A percentile compares a stretch with the other conserved stretches of the same genome.
phyloP scores from a whole-genome alignment of 2,797 vertebrate genomes.

The Cynopterus sphinx region DNA sequence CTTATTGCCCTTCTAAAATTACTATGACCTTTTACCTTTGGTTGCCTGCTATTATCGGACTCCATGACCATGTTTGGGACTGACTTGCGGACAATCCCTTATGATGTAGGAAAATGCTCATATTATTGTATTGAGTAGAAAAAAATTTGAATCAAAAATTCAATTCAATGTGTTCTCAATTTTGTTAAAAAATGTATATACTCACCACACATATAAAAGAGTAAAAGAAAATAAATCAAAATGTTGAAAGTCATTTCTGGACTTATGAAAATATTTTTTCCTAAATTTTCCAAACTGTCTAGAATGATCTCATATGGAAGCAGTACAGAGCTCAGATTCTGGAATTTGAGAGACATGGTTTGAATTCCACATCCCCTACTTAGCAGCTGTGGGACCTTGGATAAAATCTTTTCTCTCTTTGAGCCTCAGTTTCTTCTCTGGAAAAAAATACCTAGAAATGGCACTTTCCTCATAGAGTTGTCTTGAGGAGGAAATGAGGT shows the following conservation, averaged over 20 bases:
- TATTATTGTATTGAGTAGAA: not conserved
- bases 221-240: not conserved
- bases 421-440: slow-evolving; percentile 25
- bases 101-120: not conserved
- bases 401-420: not conserved
- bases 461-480: not conserved
- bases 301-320: not conserved
- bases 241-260: not conserved
- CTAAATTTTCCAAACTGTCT: slow-evolving; percentile 32
- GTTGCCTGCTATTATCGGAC: not conserved
- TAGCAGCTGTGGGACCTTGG: not conserved
- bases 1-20: not conserved
- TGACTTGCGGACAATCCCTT: not conserved
- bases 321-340: not conserved
- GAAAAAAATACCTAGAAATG: not conserved
- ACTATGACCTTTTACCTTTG: not conserved
- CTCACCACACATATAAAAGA: not conserved
- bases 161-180: not conserved
- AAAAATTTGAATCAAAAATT: slow-evolving; percentile 15
- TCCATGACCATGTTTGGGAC: not conserved
- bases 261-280: not conserved
- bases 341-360: not conserved
- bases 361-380: not conserved
- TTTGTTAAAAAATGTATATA: not conserved
- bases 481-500: not conserved